Evolutionary conservation across 2,888 invertebrate species (phyloP).

Genomic region (Rosalia funebris): DNA sequence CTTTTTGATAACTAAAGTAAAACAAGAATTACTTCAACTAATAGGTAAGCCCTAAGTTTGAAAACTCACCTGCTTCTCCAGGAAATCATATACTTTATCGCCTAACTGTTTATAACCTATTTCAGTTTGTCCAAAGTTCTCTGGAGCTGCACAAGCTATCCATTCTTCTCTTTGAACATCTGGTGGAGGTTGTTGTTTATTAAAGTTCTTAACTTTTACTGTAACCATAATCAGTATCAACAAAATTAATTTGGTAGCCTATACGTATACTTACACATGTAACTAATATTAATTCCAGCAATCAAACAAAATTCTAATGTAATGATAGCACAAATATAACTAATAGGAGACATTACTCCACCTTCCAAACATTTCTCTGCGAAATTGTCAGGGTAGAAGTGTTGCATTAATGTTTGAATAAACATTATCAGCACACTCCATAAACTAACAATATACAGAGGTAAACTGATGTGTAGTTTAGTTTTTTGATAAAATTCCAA

Average conservation of each 20-base stretch:
- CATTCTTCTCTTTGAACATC: constrained; percentile 74
- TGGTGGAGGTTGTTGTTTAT: constrained; percentile 68
- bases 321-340: constrained; percentile 69
- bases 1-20: too few relatives aligned
- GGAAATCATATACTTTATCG: constrained; percentile 68
- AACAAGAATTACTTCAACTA: too few relatives aligned
- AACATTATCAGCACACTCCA: constrained; percentile 70
- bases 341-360: constrained; percentile 67
- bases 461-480: constrained; percentile 69
- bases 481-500: constrained; percentile 75
- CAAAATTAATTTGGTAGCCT: too few relatives aligned
- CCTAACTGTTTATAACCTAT: constrained; percentile 65
- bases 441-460: constrained; percentile 71
- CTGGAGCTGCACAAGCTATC: constrained; percentile 65
- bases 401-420: constrained; percentile 68
- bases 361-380: constrained; percentile 66
- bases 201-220: constrained; percentile 72
- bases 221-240: constrained; percentile 38
- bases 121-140: constrained; percentile 65
- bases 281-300: constrained; percentile 65
- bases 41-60: too few relatives aligned
- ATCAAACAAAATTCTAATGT: constrained; percentile 67
- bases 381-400: constrained; percentile 68
- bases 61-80: constrained; percentile 73
- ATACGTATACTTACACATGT: constrained; percentile 65